Conservation (phyloP, 2,888 invertebrate species). For the Ophioninae sp. region DNA sequence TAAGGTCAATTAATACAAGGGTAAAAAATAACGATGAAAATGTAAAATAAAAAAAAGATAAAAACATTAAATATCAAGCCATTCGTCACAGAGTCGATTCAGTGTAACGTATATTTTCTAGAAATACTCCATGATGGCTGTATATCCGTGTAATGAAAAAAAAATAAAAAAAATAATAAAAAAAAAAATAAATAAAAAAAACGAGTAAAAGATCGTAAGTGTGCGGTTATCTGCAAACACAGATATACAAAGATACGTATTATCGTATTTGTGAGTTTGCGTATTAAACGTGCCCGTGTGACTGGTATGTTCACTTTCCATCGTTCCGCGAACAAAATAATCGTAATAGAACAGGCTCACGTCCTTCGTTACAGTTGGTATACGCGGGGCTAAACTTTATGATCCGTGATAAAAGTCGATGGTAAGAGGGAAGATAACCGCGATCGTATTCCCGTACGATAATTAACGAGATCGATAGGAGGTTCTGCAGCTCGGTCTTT, state of each 20-base stretch:
- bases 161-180: too few relatives aligned
- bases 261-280: background rate
- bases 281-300: background rate
- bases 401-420: slow-evolving; percentile 31
- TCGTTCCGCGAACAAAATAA: slow-evolving; percentile 8
- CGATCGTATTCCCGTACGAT: slow-evolving; percentile 45
- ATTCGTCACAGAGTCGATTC: too few relatives aligned
- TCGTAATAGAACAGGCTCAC: background rate
- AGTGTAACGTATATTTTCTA: too few relatives aligned
- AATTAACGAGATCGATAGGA: slow-evolving; percentile 27
- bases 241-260: background rate
- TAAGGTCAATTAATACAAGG: too few relatives aligned
- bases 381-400: slow-evolving; percentile 41
- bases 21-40: too few relatives aligned
- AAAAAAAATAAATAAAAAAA: too few relatives aligned
- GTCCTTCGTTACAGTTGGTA: slow-evolving; percentile 22
- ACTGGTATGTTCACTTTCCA: slow-evolving; percentile 47
- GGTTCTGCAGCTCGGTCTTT: background rate
- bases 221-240: background rate
- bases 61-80: too few relatives aligned
- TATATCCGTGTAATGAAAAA: too few relatives aligned
- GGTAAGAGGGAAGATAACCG: slow-evolving; percentile 19
- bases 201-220: background rate
- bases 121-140: too few relatives aligned
- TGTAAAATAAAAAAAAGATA: too few relatives aligned